Base-by-base conservation (phyloP, 1,140 invertebrate species). In the Triops cancriformis region DNA sequence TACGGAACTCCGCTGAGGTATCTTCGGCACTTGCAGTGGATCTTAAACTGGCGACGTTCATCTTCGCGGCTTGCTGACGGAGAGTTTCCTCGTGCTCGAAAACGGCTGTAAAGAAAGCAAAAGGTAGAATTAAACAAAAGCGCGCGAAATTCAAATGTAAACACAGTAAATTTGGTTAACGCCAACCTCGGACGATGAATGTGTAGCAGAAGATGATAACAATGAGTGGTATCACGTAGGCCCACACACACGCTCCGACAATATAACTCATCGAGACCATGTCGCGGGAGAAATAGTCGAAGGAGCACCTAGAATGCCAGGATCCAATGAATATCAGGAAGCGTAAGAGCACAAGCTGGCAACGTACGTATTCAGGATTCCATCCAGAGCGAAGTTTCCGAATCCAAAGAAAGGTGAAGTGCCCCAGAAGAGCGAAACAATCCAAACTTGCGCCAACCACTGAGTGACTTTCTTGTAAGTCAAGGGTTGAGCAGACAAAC, bases 41-140 rank as follows among this genome's bases (percentile, higher is more conserved):
- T 79, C 93, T 84, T 31, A 96, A 83, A 73, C 92, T 94, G 77
- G 94, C 93, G 0, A 95, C 93, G 81, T 96, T 95, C 94, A 95
- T 96, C 84, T 95, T 95, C 83, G 94, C 95, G 0, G 93, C 93
- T 87, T 92, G 86, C 72, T 82, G 82, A 28, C 80, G 78, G 81
- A 87, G 84, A 78, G 85, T 82, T 73, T 83, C 82, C 76, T 86
- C 85, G 80, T 87, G 86, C 26, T 81, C 80, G 11, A 81, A 81
- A n/a, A 87, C 85, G 14, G 86, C 84, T 73, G 80, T 6, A 18
- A 64, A 64, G n/a, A 23, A 64, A 12, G 10, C n/a, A 14, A 64
- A 14, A 6, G n/a, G 6, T 23, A 4, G 23, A 64, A 18, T n/a
- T 18, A 23, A n/a, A 64, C 14, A 64, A 0, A 6, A 7, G 11